Conservation (phyloP, 2,797 vertebrate species). For the Hafferia zeledoni region DNA sequence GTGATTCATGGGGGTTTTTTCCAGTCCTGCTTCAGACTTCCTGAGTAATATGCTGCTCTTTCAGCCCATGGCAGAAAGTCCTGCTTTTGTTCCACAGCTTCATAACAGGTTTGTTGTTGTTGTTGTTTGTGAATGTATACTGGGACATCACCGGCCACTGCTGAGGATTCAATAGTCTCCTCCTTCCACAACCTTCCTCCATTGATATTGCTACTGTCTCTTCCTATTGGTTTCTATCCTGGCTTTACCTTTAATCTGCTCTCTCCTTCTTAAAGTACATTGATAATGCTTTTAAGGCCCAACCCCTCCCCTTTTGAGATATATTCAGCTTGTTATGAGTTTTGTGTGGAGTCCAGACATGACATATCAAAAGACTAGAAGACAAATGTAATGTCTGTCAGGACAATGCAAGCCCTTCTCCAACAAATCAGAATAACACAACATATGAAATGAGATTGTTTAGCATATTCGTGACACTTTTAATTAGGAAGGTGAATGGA, state of each 20-base stretch:
- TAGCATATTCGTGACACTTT: neutral
- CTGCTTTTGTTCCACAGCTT: neutral
- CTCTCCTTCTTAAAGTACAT: neutral
- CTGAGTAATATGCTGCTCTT: neutral
- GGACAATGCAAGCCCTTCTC: neutral
- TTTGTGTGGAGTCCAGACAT: neutral
- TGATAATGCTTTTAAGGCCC: neutral
- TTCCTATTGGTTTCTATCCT: neutral
- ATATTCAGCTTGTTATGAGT: neutral
- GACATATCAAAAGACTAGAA: neutral
- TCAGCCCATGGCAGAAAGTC: neutral
- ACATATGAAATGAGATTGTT: neutral
- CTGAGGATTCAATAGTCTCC: neutral
- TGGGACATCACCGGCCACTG: neutral
- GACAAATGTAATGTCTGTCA: neutral
- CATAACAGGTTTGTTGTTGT: neutral
- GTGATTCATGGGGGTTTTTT: neutral
- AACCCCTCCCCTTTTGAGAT: accelerated
- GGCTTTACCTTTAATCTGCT: neutral
- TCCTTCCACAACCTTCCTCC: neutral
- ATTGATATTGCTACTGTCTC: neutral
- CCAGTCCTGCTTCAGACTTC: neutral
- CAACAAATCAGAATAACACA: neutral
- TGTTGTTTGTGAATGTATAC: neutral
- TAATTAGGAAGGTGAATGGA: neutral